Evolutionary conservation across 2,113 vertebrate species (phyloP).

Genomic region (Tragulus kanchil): DNA sequence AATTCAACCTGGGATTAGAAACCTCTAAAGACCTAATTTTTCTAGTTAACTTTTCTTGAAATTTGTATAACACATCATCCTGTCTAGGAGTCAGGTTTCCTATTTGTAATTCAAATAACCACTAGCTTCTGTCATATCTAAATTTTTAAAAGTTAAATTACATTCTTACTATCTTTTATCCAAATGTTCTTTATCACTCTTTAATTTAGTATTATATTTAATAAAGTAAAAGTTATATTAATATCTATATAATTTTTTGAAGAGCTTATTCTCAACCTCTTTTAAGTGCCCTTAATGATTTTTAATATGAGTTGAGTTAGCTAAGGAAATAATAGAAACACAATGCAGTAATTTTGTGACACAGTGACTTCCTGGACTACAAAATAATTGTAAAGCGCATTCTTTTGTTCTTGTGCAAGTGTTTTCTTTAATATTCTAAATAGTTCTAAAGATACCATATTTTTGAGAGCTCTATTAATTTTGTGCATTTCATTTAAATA

Average conservation of each 20-base stretch:
- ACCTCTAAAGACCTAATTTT: background rate
- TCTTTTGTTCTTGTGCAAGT: background rate
- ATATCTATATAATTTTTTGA: background rate
- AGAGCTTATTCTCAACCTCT: background rate
- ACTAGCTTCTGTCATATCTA: background rate
- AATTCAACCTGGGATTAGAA: background rate
- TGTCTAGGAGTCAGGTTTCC: background rate
- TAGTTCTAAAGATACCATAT: background rate
- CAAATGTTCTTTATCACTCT: background rate
- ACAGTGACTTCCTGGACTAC: background rate
- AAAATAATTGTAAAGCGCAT: background rate
- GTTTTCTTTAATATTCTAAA: slow-evolving; percentile 64
- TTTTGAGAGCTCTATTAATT: slow-evolving; percentile 27
- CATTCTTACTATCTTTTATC: accelerated
- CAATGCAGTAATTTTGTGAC: background rate
- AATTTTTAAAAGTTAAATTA: background rate
- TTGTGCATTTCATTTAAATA: slow-evolving; percentile 47
- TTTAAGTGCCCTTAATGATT: background rate
- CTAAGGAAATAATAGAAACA: background rate
- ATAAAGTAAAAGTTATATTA: background rate
- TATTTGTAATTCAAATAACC: background rate
- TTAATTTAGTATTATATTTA: background rate
- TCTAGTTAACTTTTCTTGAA: background rate
- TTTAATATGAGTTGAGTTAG: slow-evolving; percentile 13
- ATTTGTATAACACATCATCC: background rate